Evolutionary conservation across 2,797 vertebrate species (phyloP).

Genomic region (Helostoma temminkii): DNA sequence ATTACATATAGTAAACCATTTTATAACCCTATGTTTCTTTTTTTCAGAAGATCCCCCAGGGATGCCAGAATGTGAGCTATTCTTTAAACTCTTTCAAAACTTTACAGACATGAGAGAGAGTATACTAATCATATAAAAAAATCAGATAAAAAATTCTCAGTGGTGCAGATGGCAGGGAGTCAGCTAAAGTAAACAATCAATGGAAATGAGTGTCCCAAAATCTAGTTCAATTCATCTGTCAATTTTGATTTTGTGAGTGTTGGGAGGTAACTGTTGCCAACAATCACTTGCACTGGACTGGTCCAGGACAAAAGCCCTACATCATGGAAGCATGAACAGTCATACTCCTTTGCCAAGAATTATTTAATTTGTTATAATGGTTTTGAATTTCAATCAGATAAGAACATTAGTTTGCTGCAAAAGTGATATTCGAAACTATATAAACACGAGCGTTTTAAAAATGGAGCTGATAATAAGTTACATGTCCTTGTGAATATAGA

Average conservation of each 20-base stretch:
- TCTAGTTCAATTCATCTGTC: conserved; percentile 50
- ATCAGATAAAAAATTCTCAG: conserved; percentile 38
- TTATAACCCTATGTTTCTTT: too few species aligned
- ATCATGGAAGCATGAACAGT: background rate
- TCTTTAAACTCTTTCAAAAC: conserved; percentile 52
- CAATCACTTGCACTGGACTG: conserved; percentile 4
- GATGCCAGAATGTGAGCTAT: conserved; percentile 18
- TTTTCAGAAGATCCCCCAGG: conserved; percentile 4
- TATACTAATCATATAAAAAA: conserved; percentile 51
- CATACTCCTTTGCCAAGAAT: conserved; percentile 32
- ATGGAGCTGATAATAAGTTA: conserved; percentile 30
- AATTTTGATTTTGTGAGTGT: conserved; percentile 44
- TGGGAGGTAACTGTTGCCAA: conserved; percentile 29
- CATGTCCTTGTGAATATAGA: background rate
- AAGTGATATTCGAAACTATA: conserved; percentile 41
- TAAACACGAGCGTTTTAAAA: conserved; percentile 3
- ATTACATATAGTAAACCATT: too few species aligned
- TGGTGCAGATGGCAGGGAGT: conserved; percentile 5
- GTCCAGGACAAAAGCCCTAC: conserved; percentile 12
- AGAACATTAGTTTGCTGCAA: conserved; percentile 28
- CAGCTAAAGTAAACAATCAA: conserved; percentile 48
- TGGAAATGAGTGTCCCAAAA: conserved; percentile 40
- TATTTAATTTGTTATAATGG: background rate
- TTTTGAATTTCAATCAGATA: conserved; percentile 24
- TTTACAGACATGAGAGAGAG: conserved; percentile 50